phyloP scores from a whole-genome alignment of 2,888 invertebrate genomes.

The Leistus spinibarbis region DNA sequence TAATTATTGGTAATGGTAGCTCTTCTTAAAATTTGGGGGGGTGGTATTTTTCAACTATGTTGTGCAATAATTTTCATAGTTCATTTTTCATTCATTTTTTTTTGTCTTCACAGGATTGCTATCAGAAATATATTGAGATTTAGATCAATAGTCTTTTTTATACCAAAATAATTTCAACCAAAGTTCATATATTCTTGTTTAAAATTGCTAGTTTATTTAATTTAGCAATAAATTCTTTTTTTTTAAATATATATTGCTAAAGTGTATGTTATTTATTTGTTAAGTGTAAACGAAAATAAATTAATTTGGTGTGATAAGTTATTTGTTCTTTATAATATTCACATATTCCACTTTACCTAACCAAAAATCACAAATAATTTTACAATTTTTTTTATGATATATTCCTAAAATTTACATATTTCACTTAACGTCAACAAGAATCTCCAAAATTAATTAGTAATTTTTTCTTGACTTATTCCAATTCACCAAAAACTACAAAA shows the following conservation, averaged over 20 bases:
- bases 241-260: conserved; percentile 9
- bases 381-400: no score
- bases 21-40: not conserved
- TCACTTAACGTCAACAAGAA: no score
- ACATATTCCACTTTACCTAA: not conserved
- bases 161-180: conserved; percentile 33
- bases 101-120: conserved; percentile 28
- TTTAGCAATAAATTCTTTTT: conserved; percentile 21
- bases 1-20: not conserved
- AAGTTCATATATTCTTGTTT: conserved; percentile 29
- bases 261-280: conserved; percentile 37
- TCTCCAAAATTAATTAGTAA: no score
- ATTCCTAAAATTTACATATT: no score
- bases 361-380: no score
- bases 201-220: conserved; percentile 10
- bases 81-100: not conserved
- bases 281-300: conserved; percentile 37
- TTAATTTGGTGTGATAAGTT: conserved; percentile 32
- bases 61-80: conserved; percentile 29
- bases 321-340: not conserved
- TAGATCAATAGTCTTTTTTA: conserved; percentile 26
- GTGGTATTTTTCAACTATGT: conserved; percentile 7
- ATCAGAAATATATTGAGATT: conserved; percentile 18
- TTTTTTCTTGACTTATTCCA: no score
- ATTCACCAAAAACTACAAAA: no score